phyloP scores from a whole-genome alignment of 2,888 invertebrate species.

The Noctua pronuba region DNA sequence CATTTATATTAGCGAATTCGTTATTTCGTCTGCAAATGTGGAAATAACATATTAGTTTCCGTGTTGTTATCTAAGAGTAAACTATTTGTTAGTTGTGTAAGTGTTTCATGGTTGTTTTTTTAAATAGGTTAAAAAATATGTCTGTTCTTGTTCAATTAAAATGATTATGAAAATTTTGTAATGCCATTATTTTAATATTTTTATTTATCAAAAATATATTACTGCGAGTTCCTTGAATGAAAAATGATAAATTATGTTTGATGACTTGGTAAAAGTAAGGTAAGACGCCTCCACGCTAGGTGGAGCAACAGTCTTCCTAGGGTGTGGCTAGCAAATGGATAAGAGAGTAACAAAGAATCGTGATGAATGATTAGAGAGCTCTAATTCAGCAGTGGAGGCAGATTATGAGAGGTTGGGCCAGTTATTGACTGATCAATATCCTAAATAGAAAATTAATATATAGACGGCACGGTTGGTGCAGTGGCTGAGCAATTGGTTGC shows the following conservation, averaged over 20 bases:
- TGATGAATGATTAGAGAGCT: too few species aligned
- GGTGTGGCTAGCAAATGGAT: neutral
- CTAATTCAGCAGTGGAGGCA: neutral
- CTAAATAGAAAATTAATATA: neutral
- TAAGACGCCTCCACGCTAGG: neutral
- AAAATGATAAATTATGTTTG: neutral
- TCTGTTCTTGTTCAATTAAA: neutral
- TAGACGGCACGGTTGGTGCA: too few species aligned
- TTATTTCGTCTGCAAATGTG: conserved; percentile 63
- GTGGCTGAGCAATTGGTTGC: too few species aligned
- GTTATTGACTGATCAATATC: neutral
- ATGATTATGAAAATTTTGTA: neutral
- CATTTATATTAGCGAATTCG: conserved; percentile 61
- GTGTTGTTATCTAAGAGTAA: conserved; percentile 54
- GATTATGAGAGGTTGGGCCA: neutral
- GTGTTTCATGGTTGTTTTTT: conserved; percentile 8
- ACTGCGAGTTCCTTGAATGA: neutral
- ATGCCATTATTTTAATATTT: neutral
- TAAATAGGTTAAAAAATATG: neutral
- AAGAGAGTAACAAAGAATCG: neutral
- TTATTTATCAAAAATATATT: neutral
- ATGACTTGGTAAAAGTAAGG: neutral
- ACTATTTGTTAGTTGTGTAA: conserved; percentile 39
- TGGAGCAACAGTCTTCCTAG: neutral
- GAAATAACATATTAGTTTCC: conserved; percentile 62